These are phyloP conservation scores for Lamprotornis superbus DNA, from an alignment of 2,113 vertebrate species.

Conservation along the genomic window DNA sequence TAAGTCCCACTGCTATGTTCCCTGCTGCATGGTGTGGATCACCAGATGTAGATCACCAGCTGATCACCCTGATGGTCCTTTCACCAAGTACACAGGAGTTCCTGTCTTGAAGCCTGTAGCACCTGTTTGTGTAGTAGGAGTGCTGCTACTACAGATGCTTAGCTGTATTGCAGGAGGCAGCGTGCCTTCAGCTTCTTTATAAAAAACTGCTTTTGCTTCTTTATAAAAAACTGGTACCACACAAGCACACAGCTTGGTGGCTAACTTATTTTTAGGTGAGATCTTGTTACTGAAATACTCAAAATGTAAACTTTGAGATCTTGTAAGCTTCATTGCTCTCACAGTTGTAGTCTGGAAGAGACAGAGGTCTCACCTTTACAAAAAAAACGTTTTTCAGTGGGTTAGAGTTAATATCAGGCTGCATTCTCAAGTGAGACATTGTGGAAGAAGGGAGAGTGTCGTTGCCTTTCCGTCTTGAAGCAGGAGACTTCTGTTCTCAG, in stretches of 20 bases:
- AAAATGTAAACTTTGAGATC: background rate
- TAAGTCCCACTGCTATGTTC: background rate
- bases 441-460: background rate
- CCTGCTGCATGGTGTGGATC: background rate
- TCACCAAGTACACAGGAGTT: background rate
- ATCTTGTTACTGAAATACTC: background rate
- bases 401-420: background rate
- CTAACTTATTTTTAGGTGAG: background rate
- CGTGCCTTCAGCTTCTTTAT: too few relatives aligned
- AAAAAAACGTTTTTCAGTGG: background rate
- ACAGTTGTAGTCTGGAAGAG: background rate
- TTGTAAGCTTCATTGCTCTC: background rate
- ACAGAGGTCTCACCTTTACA: background rate
- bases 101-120: background rate
- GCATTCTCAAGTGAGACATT: background rate
- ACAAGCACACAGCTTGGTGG: background rate
- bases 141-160: background rate
- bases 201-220: background rate
- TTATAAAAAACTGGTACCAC: background rate
- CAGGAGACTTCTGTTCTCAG: background rate
- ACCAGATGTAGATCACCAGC: background rate
- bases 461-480: background rate
- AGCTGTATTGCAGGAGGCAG: background rate
- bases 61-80: background rate
- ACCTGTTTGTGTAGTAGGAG: background rate